Conservation (phyloP, 2,797 vertebrate genomes). For the Eremophila alpestris region DNA sequence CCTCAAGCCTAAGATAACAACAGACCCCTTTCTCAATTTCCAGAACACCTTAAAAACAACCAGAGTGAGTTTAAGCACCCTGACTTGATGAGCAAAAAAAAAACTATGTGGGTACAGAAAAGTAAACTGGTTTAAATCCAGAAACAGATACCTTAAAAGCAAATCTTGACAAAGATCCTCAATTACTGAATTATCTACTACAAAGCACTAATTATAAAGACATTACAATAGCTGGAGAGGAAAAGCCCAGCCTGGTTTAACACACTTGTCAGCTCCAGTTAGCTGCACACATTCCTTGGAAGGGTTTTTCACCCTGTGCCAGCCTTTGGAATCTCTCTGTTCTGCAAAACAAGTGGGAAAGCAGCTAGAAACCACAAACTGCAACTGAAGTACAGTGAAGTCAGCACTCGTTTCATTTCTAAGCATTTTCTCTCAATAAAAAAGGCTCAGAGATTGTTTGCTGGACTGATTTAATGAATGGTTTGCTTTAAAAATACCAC, state of each 20-base stretch:
- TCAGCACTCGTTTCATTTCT: not conserved
- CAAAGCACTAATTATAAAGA: not conserved
- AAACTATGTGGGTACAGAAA: not conserved
- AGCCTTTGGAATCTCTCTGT: not conserved
- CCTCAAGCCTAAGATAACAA: not conserved
- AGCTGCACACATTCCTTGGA: not conserved
- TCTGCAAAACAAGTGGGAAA: not conserved
- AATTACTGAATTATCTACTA: not conserved
- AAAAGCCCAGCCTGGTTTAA: not conserved
- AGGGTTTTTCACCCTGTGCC: not conserved
- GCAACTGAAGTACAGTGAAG: not conserved
- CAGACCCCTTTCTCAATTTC: not conserved
- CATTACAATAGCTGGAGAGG: not conserved
- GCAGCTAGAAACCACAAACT: not conserved
- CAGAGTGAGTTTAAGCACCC: not conserved
- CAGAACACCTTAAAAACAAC: not conserved
- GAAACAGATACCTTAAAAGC: not conserved
- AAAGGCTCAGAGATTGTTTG: not conserved
- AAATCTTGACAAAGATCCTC: not conserved
- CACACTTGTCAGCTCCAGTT: slow-evolving; percentile 22
- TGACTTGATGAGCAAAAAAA: fast-evolving
- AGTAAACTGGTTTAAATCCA: not conserved
- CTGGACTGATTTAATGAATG: not conserved
- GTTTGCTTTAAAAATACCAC: not conserved
- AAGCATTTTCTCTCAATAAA: not conserved